Evolutionary conservation across 2,888 invertebrate species (phyloP).

Genomic region (Eristalis intricaria): DNA sequence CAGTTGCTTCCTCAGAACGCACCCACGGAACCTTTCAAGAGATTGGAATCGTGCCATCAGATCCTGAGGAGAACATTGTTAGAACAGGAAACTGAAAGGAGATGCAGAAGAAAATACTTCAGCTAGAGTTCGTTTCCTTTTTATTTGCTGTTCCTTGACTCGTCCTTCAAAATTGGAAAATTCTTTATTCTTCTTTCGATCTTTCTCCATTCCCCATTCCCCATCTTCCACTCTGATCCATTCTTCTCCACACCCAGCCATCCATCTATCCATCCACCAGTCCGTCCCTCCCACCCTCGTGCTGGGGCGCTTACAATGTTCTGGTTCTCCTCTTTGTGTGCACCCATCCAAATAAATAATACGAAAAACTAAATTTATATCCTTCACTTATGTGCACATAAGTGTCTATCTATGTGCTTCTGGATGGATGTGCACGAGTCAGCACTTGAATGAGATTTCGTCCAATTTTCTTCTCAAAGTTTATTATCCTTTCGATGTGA

Average conservation of each 20-base stretch:
- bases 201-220: neutral
- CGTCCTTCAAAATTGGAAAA: constrained; percentile 66
- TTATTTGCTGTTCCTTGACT: constrained; percentile 32
- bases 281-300: neutral
- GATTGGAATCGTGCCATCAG: constrained; percentile 62
- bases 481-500: constrained; percentile 71
- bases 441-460: constrained; percentile 72
- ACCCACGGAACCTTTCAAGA: constrained; percentile 40
- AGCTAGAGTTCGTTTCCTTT: constrained; percentile 15
- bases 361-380: constrained; percentile 72
- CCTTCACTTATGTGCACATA: constrained; percentile 71
- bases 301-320: constrained; percentile 16
- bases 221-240: neutral
- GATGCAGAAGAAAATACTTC: constrained; percentile 45
- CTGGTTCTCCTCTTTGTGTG: constrained; percentile 56
- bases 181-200: constrained; percentile 43
- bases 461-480: constrained; percentile 72
- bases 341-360: constrained; percentile 71
- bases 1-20: neutral
- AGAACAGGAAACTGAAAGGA: constrained; percentile 6
- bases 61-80: constrained; percentile 50
- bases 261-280: neutral
- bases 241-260: neutral
- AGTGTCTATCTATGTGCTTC: constrained; percentile 72
- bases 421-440: constrained; percentile 72